Evolutionary conservation across 2,888 invertebrate genomes (phyloP).

Genomic region (Alitta virens): DNA sequence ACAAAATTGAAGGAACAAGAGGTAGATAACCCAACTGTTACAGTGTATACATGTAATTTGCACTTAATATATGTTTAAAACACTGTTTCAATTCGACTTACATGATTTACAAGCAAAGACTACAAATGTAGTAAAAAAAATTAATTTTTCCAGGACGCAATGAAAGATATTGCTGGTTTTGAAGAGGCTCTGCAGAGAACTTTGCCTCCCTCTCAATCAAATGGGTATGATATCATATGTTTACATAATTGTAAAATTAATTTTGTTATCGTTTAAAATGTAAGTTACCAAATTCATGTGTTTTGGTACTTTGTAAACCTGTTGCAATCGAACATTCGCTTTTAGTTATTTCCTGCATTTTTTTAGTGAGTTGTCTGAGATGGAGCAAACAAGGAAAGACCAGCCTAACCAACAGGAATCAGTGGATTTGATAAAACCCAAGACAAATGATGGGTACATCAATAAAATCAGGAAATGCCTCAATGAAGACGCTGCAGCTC

Average conservation of each 20-base stretch:
- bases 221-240: too few relatives aligned
- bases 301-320: too few relatives aligned
- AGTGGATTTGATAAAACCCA: slow-evolving; percentile 43
- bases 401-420: slow-evolving; percentile 28
- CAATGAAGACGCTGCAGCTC: slow-evolving; percentile 53
- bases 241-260: too few relatives aligned
- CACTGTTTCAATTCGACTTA: too few relatives aligned
- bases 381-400: neutral
- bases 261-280: too few relatives aligned
- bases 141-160: slow-evolving; percentile 36
- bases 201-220: slow-evolving; percentile 38
- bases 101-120: too few relatives aligned
- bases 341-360: too few relatives aligned
- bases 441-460: slow-evolving; percentile 53
- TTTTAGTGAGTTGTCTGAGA: neutral
- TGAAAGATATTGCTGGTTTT: slow-evolving; percentile 46
- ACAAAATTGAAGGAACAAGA: slow-evolving; percentile 38
- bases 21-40: slow-evolving; percentile 25
- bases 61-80: neutral
- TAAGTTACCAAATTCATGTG: too few relatives aligned
- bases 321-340: too few relatives aligned
- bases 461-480: slow-evolving; percentile 52
- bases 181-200: slow-evolving; percentile 51
- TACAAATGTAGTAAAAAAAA: neutral
- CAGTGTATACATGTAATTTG: neutral